phyloP scores from a whole-genome alignment of 2,888 invertebrate species.

The Magallana nippona region DNA sequence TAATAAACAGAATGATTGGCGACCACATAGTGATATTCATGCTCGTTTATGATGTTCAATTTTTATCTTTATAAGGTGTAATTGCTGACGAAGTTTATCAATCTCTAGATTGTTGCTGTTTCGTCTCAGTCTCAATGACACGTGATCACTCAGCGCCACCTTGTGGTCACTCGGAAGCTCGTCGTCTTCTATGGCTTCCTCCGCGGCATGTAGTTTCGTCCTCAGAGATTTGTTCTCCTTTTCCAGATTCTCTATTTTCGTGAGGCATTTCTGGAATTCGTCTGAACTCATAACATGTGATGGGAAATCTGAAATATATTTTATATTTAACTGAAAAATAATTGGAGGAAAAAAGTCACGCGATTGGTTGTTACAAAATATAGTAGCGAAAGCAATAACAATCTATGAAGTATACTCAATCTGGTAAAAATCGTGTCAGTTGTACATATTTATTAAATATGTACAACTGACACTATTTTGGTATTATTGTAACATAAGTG shows the following conservation, averaged over 20 bases:
- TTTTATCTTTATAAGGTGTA: conserved; percentile 12
- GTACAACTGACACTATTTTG: too few species aligned
- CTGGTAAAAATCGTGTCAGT: too few species aligned
- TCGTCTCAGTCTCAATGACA: neutral
- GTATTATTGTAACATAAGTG: too few species aligned
- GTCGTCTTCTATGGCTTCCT: neutral
- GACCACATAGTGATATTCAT: neutral
- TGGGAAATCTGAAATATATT: conserved; percentile 1
- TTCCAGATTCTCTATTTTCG: neutral
- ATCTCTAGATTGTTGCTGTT: conserved; percentile 22
- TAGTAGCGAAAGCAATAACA: too few species aligned
- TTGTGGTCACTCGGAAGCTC: neutral
- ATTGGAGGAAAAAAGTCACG: too few species aligned
- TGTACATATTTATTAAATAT: too few species aligned
- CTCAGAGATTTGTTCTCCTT: conserved; percentile 1
- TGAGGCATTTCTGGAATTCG: neutral
- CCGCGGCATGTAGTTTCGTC: neutral
- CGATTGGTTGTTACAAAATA: too few species aligned
- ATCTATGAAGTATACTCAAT: too few species aligned
- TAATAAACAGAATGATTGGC: too few species aligned
- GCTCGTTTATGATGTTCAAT: conserved; percentile 1
- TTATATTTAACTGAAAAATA: too few species aligned
- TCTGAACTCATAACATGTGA: neutral
- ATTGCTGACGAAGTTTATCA: conserved; percentile 9
- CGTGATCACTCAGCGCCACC: conserved; percentile 22